phyloP scores from a whole-genome alignment of 2,888 invertebrate genomes.

The Schizaphis graminum region DNA sequence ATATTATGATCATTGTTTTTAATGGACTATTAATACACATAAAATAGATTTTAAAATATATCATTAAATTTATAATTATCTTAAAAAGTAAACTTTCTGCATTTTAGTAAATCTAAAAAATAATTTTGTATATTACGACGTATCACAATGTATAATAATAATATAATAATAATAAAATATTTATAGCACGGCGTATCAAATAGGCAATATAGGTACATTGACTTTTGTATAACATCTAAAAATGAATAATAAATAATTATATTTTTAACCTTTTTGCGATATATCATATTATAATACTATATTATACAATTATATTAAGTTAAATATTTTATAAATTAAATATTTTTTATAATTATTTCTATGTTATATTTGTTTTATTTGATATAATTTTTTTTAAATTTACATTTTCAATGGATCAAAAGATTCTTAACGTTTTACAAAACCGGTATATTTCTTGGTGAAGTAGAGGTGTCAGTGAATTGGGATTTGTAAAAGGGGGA shows the following conservation, averaged over 20 bases:
- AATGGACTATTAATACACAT: background rate
- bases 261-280: background rate
- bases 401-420: no score
- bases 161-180: background rate
- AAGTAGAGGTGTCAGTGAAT: no score
- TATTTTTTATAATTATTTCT: no score
- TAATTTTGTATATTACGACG: background rate
- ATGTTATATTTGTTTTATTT: no score
- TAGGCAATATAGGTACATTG: background rate
- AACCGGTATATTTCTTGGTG: no score
- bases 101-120: background rate
- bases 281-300: background rate
- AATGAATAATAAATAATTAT: background rate
- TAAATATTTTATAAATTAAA: background rate
- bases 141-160: background rate
- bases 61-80: background rate
- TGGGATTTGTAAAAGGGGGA: no score
- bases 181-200: background rate
- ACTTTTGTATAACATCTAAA: background rate
- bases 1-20: background rate
- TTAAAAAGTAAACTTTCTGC: background rate
- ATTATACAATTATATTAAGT: background rate
- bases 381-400: no score
- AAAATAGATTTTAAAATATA: background rate
- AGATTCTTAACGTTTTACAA: no score